phyloP scores from a whole-genome alignment of 2,797 vertebrate genomes.

The Phoebastria nigripes region DNA sequence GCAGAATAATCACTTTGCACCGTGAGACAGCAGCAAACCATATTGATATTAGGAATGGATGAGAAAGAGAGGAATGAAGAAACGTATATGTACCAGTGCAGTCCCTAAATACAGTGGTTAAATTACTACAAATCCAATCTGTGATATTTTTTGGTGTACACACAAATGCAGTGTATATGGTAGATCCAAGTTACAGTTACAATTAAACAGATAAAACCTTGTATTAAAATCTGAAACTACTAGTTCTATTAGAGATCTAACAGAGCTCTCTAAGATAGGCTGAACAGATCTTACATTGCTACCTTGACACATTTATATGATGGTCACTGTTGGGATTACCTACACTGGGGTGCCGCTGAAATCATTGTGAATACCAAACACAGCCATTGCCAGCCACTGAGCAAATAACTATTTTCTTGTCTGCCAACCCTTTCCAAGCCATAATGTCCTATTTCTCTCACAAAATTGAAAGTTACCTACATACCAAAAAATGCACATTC shows the following conservation, averaged over 20 bases:
- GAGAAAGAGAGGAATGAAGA: background rate
- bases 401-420: background rate
- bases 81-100: background rate
- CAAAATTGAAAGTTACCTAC: background rate
- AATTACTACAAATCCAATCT: background rate
- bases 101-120: background rate
- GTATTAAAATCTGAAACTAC: background rate
- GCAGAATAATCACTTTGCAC: background rate
- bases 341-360: background rate
- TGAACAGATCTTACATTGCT: background rate
- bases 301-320: fast-evolving
- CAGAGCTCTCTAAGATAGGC: background rate
- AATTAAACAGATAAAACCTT: background rate
- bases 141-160: background rate
- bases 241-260: background rate
- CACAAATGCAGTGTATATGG: background rate
- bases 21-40: background rate
- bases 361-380: background rate
- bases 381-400: background rate
- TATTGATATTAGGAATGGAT: background rate
- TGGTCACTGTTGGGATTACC: background rate
- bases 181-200: background rate
- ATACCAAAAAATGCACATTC: background rate
- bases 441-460: background rate
- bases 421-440: background rate